Conservation (phyloP, 1,140 invertebrate genomes). For the Drosophila busckii region DNA sequence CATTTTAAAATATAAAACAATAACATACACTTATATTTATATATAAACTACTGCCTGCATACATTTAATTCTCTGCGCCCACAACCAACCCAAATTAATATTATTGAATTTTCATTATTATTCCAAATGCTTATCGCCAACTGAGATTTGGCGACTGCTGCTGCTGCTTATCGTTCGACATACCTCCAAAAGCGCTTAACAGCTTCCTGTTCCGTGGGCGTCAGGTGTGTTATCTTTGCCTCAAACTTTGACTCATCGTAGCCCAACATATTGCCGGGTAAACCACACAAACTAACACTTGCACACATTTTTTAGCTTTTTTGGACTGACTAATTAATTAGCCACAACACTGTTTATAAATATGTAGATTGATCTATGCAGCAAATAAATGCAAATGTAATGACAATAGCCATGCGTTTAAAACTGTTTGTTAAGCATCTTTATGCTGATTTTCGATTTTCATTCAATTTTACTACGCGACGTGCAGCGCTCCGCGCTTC, state of each 20-base stretch:
- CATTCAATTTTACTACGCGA: constrained; percentile 21
- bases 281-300: constrained; percentile 30
- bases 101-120: too few species aligned
- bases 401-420: too few species aligned
- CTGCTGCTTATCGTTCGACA: constrained; percentile 35
- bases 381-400: too few species aligned
- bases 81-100: too few species aligned
- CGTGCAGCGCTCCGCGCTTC: constrained; percentile 61
- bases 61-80: too few species aligned
- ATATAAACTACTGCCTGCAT: too few species aligned
- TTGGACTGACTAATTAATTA: constrained; percentile 24
- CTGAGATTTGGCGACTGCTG: constrained; percentile 4
- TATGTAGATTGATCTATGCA: too few species aligned
- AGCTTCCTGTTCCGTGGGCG: constrained; percentile 72
- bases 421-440: constrained; percentile 30
- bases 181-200: constrained; percentile 77
- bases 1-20: too few species aligned
- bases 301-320: constrained; percentile 36
- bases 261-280: constrained; percentile 34
- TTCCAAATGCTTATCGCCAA: constrained; percentile 36
- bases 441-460: constrained; percentile 13
- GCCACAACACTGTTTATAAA: too few species aligned
- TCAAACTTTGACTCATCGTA: constrained; percentile 71
- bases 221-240: constrained; percentile 71
- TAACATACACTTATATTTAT: too few species aligned